phyloP scores from a whole-genome alignment of 2,113 vertebrate species.

The Eubucco bourcierii region DNA sequence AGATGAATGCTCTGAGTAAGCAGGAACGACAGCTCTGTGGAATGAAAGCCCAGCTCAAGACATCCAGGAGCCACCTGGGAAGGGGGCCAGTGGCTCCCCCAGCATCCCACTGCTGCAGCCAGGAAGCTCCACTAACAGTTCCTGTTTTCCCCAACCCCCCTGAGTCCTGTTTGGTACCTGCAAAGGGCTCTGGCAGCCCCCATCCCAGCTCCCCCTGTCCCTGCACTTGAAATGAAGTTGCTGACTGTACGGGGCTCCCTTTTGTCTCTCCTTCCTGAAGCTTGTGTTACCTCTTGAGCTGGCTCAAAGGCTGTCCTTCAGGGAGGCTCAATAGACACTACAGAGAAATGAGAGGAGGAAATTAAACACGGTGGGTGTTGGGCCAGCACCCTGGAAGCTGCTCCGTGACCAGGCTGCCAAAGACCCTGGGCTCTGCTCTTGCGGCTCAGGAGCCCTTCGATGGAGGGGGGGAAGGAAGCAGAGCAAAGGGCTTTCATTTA shows the following conservation, averaged over 20 bases:
- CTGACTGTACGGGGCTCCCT: neutral
- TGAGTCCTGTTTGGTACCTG: neutral
- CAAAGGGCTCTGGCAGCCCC: neutral
- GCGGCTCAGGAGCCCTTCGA: neutral
- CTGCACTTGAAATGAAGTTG: neutral
- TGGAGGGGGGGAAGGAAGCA: no score
- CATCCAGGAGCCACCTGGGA: neutral
- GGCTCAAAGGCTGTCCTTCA: slow-evolving; percentile 15
- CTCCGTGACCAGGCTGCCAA: neutral
- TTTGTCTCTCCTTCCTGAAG: slow-evolving; percentile 11
- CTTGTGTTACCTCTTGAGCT: neutral
- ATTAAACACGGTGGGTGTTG: slow-evolving; percentile 11
- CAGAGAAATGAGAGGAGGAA: slow-evolving; percentile 48
- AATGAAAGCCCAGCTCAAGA: neutral
- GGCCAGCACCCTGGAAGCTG: slow-evolving; percentile 15
- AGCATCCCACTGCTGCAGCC: neutral
- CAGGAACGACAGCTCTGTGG: neutral
- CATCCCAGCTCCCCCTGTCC: neutral
- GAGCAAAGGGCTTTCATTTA: neutral
- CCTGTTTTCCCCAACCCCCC: neutral
- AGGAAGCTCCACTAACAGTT: neutral
- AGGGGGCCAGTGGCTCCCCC: neutral
- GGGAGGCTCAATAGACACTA: slow-evolving; percentile 6
- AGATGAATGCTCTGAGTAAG: neutral
- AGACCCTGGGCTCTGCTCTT: neutral